Conservation (phyloP, 2,113 vertebrate genomes). For the Urocolius indicus region DNA sequence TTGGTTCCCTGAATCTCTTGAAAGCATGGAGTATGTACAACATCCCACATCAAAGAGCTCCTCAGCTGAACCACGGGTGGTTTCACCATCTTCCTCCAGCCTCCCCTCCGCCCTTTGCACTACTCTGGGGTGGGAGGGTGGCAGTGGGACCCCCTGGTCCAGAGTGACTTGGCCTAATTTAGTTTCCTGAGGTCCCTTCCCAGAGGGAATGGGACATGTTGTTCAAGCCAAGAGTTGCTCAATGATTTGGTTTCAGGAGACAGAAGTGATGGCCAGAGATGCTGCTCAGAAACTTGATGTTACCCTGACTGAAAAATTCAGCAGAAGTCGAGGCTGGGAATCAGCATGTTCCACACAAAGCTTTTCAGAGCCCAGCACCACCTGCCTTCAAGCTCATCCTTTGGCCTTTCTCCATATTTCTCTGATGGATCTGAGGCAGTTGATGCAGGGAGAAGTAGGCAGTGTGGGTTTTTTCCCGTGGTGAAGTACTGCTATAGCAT, state of each 20-base stretch:
- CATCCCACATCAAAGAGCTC: fast-evolving
- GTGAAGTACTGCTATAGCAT: not conserved
- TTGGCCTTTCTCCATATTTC: not conserved
- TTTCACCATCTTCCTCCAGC: not conserved
- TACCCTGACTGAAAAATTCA: not conserved
- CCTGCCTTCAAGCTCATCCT: not conserved
- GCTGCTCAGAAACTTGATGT: not conserved
- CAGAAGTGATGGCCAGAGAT: too few relatives aligned
- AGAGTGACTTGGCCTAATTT: not conserved
- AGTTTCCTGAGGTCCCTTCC: not conserved
- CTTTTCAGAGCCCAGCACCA: not conserved
- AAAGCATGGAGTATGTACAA: not conserved
- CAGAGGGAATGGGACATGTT: too few relatives aligned
- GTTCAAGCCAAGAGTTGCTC: not conserved
- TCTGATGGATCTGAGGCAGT: fast-evolving
- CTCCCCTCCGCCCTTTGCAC: not conserved
- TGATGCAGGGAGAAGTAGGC: not conserved
- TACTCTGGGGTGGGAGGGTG: too few relatives aligned
- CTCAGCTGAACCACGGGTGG: not conserved
- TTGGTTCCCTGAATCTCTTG: not conserved
- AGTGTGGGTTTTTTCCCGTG: fast-evolving
- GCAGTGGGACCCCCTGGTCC: not conserved
- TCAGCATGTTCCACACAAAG: not conserved
- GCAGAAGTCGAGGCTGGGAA: not conserved
- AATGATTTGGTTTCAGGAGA: not conserved